Conservation (phyloP, 2,113 vertebrate species). For the Eublepharis macularius region DNA sequence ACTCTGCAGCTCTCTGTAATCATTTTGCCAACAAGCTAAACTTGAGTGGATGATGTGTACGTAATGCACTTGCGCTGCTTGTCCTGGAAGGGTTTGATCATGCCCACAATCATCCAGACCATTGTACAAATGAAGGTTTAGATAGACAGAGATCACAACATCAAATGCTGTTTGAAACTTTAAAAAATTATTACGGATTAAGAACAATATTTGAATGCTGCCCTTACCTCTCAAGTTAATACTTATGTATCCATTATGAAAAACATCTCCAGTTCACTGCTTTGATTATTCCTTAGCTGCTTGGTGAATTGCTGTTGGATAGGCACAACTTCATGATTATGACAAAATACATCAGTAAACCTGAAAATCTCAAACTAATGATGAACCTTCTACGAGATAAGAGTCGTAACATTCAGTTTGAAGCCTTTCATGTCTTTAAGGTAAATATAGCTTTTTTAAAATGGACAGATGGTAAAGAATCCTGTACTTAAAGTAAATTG, state of each 20-base stretch:
- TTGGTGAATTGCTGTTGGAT: constrained; percentile 84
- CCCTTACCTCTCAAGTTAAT: neutral
- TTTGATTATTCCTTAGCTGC: constrained; percentile 70
- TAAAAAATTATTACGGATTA: neutral
- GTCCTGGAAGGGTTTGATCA: neutral
- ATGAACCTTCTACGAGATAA: constrained; percentile 89
- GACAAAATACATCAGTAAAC: constrained; percentile 89
- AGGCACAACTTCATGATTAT: constrained; percentile 89
- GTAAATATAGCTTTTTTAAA: constrained; percentile 55
- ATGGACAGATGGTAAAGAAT: neutral
- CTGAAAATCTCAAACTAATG: constrained; percentile 88
- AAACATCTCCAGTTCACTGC: neutral
- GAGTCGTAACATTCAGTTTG: constrained; percentile 89
- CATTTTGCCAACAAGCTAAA: too few relatives aligned
- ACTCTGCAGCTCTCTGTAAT: too few relatives aligned
- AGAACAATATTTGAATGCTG: neutral
- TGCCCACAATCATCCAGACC: neutral
- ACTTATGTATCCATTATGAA: neutral
- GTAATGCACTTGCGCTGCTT: neutral
- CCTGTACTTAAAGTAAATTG: neutral
- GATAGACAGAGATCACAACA: neutral
- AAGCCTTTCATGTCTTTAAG: constrained; percentile 90
- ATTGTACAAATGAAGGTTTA: neutral
- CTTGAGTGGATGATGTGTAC: neutral
- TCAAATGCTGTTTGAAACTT: neutral